Evolutionary conservation across 1,140 invertebrate species (phyloP), one percentile per base, ranked within the genome.

Genomic region (Dufourea novaeangliae): DNA sequence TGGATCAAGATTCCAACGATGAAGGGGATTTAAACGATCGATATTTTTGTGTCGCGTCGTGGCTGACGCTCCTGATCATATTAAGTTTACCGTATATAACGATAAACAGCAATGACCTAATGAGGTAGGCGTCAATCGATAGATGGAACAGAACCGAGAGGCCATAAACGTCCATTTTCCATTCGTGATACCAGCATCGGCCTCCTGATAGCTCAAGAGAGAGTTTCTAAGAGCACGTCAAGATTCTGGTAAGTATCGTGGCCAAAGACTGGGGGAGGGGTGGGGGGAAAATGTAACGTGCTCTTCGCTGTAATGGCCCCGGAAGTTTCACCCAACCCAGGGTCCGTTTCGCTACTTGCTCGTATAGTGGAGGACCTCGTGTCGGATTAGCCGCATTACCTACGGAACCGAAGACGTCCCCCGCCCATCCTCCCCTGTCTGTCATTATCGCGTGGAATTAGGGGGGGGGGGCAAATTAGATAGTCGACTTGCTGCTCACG

Each of bases 51-150:
- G 41, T 14, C 17, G 4, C 41, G 41, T 17, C 4, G n/a, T 7
- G 22, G 12, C 7, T 12, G 14, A 11, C 12, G 7, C 27, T n/a
- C 12, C 12, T 20, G 27, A 29, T 56, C 20, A 14, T 6, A 29
- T 27, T 10, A 27, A 59, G 22, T 17, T 62, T 17, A 44, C 44
- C 12, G 20, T 8, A 27, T 20, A 27, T 32, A 20, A 25, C n/a
- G 37, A 50, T 7, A 39, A 41, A 75, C 52, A 67, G 54, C 34
- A 25, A 10, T 17, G 14, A n/a, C 41, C 37, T 70, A 80, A 70
- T 56, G 41, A 12, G 39, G 44, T 63, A 63, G 22, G 61, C 61
- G 14, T 63, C 22, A 63, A 77, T 80, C 66, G 64, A 79, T 76
- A 79, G 41, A 12, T 44, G 52, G 62, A 67, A 78, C 66, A 27